Evolutionary conservation across 2,797 vertebrate species (phyloP), one percentile per base, ranked within the genome.

Genomic region (Kryptopterus vitreolus): DNA sequence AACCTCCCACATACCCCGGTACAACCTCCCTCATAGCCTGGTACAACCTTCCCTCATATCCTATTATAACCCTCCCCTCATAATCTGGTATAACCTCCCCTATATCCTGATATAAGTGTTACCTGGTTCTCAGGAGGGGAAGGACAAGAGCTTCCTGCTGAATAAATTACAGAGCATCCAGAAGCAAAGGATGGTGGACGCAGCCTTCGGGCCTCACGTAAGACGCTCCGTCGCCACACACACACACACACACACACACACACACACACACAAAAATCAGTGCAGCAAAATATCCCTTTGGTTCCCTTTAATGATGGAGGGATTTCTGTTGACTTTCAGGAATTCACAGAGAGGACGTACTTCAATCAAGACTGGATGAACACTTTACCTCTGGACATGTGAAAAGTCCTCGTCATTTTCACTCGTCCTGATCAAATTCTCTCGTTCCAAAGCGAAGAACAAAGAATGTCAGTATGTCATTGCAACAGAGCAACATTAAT

Each of bases 91-190:
- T 26, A 4, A 24, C 35, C 29, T 38, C 6, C 0, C 12, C 50
- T 43, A 52, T 33, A 33, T 8, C 20, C 13, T 10, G 0, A 6
- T 53, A 29, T 72, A 26, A 52, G 55, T n/a, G n/a, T 63, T 3
- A 59, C 62, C 55, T 70, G 33, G 63, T 83, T 61, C 20, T n/a
- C 82, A 99, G 98, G 96, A 91, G 87, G 95, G 95, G 58, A 93
- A 96, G 86, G 96, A 99, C 87, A 99, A 99, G 85, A 79, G 80
- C 1, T 97, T 96, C 90, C 89, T 99, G 79, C 88, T 96, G 52
- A 87, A 92, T 10, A 94, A 89, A 82, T 84, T 99, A 4, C 79
- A 66, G 61, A 77, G 43, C 18, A 72, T 92, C 11, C 93, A 95
- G 82, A 92, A 87, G 73, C 68, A 76, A 58, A 83, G 43, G 31